Evolutionary conservation across 92 coral and sea anemone genomes (phyloP).

Genomic region (Anthopleura xanthogrammica): DNA sequence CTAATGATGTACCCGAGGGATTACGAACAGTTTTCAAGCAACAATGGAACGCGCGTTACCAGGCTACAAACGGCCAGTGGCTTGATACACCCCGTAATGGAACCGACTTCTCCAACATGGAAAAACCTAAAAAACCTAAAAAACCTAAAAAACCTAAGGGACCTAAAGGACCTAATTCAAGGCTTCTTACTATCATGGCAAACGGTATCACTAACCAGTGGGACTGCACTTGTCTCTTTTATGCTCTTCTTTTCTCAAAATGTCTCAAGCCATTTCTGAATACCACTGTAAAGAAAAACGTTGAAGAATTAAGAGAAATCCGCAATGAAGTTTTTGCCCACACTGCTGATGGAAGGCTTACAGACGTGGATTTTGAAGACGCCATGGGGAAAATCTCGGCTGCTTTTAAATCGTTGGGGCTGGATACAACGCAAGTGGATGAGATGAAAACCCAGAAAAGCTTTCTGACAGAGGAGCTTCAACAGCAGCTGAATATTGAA

Average conservation of each 20-base stretch:
- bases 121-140: no score
- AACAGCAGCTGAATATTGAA: neutral
- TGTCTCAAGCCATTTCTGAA: constrained; percentile 26
- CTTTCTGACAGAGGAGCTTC: constrained; percentile 3
- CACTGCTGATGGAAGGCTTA: constrained; percentile 18
- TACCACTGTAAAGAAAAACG: neutral
- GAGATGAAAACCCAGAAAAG: no score
- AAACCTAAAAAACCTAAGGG: no score
- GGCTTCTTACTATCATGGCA: constrained; percentile 14
- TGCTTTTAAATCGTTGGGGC: constrained; percentile 20
- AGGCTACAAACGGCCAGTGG: no score
- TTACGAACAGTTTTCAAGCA: no score
- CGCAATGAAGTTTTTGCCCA: constrained; percentile 30
- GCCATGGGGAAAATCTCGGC: constrained; percentile 12
- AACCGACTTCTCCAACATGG: no score
- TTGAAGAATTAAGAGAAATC: constrained; percentile 3
- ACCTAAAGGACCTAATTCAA: neutral
- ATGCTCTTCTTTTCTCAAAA: constrained; percentile 33
- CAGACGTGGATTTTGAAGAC: constrained; percentile 29
- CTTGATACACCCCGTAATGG: no score
- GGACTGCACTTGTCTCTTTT: no score
- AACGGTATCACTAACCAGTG: constrained; percentile 21
- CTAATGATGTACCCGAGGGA: no score
- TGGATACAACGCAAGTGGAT: neutral
- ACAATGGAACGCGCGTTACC: no score